Evolutionary conservation across 2,113 vertebrate genomes (phyloP).

Genomic region (Rhinopomastus cyanomelas): DNA sequence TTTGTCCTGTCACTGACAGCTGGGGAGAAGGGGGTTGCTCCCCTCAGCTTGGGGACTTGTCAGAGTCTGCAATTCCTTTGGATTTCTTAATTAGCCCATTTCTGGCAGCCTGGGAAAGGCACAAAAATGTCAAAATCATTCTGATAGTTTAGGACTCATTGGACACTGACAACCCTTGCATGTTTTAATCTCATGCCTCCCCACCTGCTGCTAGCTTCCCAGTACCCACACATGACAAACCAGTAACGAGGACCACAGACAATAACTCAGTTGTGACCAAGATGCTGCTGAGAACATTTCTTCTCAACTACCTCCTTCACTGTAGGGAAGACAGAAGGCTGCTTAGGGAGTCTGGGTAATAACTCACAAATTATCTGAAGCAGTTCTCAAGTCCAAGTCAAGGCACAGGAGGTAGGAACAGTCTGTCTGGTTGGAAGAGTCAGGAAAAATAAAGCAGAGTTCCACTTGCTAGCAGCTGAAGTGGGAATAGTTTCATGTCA

Average conservation of each 20-base stretch:
- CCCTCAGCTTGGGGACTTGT: neutral
- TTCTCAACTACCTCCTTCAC: conserved; percentile 28
- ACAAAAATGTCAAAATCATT: neutral
- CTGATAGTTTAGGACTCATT: neutral
- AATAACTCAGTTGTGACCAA: neutral
- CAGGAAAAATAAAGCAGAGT: neutral
- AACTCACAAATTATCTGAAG: conserved; percentile 20
- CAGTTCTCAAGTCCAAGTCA: neutral
- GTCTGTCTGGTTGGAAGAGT: neutral
- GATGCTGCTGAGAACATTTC: neutral
- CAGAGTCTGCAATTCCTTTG: neutral
- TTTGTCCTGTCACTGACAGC: neutral
- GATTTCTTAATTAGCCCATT: neutral
- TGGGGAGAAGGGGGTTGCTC: neutral
- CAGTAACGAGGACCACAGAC: neutral
- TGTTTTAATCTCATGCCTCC: neutral
- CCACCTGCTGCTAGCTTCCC: neutral
- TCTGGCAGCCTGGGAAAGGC: neutral
- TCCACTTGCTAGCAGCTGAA: conserved; percentile 21
- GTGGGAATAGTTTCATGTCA: neutral
- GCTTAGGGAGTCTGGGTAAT: neutral
- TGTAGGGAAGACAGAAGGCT: neutral
- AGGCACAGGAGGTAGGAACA: neutral
- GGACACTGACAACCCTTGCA: neutral
- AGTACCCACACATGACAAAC: neutral